Base-by-base conservation (phyloP, 2,888 invertebrate species). In the Epinotia brunnichana region DNA sequence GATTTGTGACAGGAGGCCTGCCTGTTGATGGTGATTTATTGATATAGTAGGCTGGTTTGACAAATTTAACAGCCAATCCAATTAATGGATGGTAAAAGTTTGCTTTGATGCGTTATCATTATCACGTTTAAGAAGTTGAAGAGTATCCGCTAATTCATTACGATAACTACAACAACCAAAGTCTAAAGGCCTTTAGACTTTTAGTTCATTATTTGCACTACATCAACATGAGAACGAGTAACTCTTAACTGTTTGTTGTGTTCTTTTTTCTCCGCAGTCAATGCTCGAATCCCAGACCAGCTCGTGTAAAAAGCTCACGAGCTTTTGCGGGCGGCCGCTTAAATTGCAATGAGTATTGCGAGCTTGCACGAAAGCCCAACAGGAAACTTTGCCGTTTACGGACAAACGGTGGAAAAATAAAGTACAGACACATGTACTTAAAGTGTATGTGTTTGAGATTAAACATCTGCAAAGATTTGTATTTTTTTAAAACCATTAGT, bases 251-350 rank as follows among this genome's bases (percentile, higher is more conserved):
- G 11, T 44, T 19, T 44, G 24, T 59, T 17, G n/a, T n/a, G n/a
- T 59, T 71, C 60, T 48, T 67, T 61, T 70, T 72, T 72, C 9
- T 29, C n/a, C 54, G 41, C 60, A 72, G 72, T 72, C 67, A 72
- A 68, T 60, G 72, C 72, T 68, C 72, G 56, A 71, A 67, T 21
- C 71, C 41, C 60, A 29, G 53, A 13, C 35, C 53, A 67, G 44
- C 15, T 39, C 57, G 70, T 67, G 54, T 61, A 71, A 71, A 70
- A 71, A 67, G 66, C 69, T 69, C 60, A 53, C 60, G 17, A 60
- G 66, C 54, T 54, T 69, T 71, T 71, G 67, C 67, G 60, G 44
- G 56, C 60, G 54, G 19, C 61, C 60, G 66, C 59, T 59, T 66
- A 61, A 71, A 71, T 60, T n/a, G 60, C 67, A 60, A 41, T n/a